phyloP scores from a whole-genome alignment of 2,113 vertebrate species.

The Tetraodon nigroviridis region DNA sequence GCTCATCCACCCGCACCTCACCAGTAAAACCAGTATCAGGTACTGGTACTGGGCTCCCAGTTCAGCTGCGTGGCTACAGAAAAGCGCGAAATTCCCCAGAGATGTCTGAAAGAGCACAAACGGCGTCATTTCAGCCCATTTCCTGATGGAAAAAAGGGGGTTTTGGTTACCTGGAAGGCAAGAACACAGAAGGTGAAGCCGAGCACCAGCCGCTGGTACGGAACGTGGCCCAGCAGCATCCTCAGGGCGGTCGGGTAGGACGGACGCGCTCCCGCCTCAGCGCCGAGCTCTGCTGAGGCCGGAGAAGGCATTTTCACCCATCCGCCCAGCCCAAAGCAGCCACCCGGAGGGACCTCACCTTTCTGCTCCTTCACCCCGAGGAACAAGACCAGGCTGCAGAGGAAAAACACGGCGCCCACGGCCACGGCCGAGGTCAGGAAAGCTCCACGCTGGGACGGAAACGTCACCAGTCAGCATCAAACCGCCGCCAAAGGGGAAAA shows the following conservation, averaged over 20 bases:
- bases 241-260: slow-evolving; percentile 52
- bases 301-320: background rate
- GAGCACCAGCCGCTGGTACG: slow-evolving; percentile 60
- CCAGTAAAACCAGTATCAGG: slow-evolving; percentile 72
- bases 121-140: too few relatives aligned
- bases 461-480: background rate
- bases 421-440: slow-evolving; percentile 69
- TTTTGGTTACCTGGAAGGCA: slow-evolving; percentile 59
- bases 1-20: slow-evolving; percentile 33
- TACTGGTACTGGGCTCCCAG: slow-evolving; percentile 70
- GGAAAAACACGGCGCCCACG: slow-evolving; percentile 63
- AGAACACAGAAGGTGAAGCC: slow-evolving; percentile 58
- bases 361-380: slow-evolving; percentile 73
- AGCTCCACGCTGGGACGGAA: slow-evolving; percentile 55
- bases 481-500: background rate
- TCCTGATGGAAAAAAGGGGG: background rate
- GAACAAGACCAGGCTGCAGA: slow-evolving; percentile 72
- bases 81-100: slow-evolving; percentile 75
- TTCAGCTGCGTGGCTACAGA: slow-evolving; percentile 70
- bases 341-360: slow-evolving; percentile 46
- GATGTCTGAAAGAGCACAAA: slow-evolving; percentile 58
- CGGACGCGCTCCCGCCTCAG: slow-evolving; percentile 2
- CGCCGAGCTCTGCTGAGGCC: background rate
- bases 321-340: background rate
- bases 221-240: slow-evolving; percentile 55